Percentiles rank a stretch among this genome's conserved stretches.
phyloP scores from a whole-genome alignment of 2,888 invertebrate species.

The Amphimallon solstitiale region DNA sequence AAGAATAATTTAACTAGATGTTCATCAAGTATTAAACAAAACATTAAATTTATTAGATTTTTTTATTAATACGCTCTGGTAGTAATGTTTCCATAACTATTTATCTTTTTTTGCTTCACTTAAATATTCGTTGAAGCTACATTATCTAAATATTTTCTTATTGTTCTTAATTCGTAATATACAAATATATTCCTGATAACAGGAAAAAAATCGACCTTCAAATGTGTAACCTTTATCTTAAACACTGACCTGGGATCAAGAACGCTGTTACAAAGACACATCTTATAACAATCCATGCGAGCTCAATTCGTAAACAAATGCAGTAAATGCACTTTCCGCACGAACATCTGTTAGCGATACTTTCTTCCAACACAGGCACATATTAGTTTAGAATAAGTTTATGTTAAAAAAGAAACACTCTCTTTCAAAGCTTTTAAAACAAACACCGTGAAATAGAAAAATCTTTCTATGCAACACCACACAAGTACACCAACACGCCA shows the following conservation, averaged over 20 bases:
- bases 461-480: background rate
- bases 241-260: constrained; percentile 29
- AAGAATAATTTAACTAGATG: too few relatives aligned
- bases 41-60: too few relatives aligned
- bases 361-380: constrained; percentile 11
- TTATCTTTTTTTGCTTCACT: too few relatives aligned
- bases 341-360: constrained; percentile 26
- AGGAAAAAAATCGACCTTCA: background rate
- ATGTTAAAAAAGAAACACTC: background rate
- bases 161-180: too few relatives aligned
- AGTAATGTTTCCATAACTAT: too few relatives aligned
- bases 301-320: constrained; percentile 14
- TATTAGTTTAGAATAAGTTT: constrained; percentile 15
- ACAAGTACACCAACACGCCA: constrained; percentile 9
- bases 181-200: background rate
- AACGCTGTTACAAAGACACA: constrained; percentile 27
- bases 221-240: constrained; percentile 6
- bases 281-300: constrained; percentile 20
- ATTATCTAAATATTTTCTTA: too few relatives aligned
- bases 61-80: too few relatives aligned
- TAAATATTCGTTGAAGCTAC: too few relatives aligned
- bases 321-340: constrained; percentile 12
- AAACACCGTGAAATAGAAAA: background rate
- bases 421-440: background rate
- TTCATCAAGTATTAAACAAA: too few relatives aligned